Percentiles rank a stretch among this genome's conserved stretches.
Conservation (phyloP, 2,888 invertebrate species). For the Sminthurinus aureus region DNA sequence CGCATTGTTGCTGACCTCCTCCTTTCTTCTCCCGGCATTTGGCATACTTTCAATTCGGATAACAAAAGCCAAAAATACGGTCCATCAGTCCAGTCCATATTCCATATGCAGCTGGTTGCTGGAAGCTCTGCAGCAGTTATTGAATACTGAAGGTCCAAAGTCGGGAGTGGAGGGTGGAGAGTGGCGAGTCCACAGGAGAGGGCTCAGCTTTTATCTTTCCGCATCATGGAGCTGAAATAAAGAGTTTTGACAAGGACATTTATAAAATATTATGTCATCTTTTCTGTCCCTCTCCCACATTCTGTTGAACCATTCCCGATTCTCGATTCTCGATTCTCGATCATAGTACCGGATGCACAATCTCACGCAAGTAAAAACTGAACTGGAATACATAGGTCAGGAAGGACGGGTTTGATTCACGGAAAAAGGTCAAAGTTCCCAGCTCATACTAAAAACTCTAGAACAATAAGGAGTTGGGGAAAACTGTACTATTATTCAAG, state of each 20-base stretch:
- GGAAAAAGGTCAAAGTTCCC: slow-evolving; percentile 21
- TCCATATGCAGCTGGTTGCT: not conserved
- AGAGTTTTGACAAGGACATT: slow-evolving; percentile 1
- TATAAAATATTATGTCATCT: slow-evolving; percentile 7
- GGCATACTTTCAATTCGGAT: too few species aligned
- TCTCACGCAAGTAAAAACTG: too few species aligned
- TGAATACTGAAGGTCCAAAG: not conserved
- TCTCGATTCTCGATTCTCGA: not conserved
- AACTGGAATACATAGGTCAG: not conserved
- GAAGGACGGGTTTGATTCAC: not conserved
- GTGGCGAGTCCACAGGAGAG: not conserved
- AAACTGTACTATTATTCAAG: too few species aligned
- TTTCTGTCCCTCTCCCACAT: not conserved
- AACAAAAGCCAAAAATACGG: not conserved
- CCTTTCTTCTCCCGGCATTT: too few species aligned
- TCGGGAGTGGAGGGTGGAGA: not conserved
- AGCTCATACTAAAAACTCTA: not conserved
- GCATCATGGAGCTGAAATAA: not conserved
- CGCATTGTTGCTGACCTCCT: too few species aligned
- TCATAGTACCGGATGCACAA: too few species aligned
- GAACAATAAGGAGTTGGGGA: too few species aligned
- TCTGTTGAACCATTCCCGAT: not conserved
- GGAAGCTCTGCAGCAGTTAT: not conserved
- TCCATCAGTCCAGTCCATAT: not conserved
- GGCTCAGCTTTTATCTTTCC: slow-evolving; percentile 21